phyloP scores from a whole-genome alignment of 2,888 invertebrate species.

The Ochlodes sylvanus region DNA sequence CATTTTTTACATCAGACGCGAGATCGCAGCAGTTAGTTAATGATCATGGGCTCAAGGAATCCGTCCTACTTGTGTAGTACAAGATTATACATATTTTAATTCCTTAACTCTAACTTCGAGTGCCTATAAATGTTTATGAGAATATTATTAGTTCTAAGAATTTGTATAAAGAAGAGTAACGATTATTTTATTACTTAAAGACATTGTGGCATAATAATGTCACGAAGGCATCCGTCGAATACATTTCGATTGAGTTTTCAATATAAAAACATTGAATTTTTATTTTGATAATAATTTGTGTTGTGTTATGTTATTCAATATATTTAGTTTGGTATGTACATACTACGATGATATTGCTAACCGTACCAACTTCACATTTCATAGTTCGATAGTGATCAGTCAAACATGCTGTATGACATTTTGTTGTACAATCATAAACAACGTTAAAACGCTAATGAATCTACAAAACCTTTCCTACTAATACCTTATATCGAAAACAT shows the following conservation, averaged over 20 bases:
- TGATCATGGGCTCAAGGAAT: constrained; percentile 18
- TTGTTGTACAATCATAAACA: constrained; percentile 43
- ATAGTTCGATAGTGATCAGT: constrained; percentile 66
- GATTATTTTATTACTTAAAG: constrained; percentile 11
- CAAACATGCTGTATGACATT: constrained; percentile 69
- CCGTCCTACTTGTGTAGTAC: constrained; percentile 3
- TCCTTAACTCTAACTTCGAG: constrained; percentile 26
- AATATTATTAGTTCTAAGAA: constrained; percentile 35
- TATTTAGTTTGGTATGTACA: too few species aligned
- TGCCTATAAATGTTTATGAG: constrained; percentile 42
- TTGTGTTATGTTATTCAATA: too few species aligned
- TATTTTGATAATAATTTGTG: too few species aligned
- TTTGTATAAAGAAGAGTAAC: constrained; percentile 33
- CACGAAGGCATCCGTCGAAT: neutral
- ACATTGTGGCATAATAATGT: neutral
- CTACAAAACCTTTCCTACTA: constrained; percentile 39
- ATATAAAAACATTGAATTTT: neutral
- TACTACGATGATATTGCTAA: constrained; percentile 42
- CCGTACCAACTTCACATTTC: constrained; percentile 53
- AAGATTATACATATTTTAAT: constrained; percentile 16
- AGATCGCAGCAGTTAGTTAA: constrained; percentile 39
- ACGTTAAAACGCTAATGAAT: constrained; percentile 24
- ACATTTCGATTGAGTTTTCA: neutral
- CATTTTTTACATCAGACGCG: constrained; percentile 40
- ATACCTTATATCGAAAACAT: constrained; percentile 23